Base-by-base conservation (phyloP, 1,140 invertebrate genomes). In the Bursaphelenchus mucronatus region DNA sequence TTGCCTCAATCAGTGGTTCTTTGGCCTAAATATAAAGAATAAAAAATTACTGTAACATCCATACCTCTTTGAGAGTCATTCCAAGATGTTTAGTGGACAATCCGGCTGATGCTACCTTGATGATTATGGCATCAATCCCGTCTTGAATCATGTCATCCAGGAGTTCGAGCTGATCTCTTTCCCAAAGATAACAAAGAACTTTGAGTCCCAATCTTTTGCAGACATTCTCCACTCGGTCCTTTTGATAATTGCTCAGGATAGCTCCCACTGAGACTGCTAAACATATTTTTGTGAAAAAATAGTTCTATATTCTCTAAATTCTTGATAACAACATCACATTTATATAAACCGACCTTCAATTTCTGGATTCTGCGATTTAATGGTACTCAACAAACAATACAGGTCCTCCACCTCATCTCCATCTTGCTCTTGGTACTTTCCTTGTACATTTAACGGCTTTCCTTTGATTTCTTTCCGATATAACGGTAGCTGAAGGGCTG, bases 341-440 rank as follows among this genome's bases (percentile, higher is more conserved):
- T 43, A 44, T 2, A 17, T 39, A 44, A 40, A 17, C 19, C 30
- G 39, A 44, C 66, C 82, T 84, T 70, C 57, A 51, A 80, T 64
- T 57, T 78, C 72, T 10, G 74, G 72, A 57, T 76, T 65, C n/a
- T 66, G 17, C 40, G 91, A 89, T 86, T 92, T 92, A 43, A 97
- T 86, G 83, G 87, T 87, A 75, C 86, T 84, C 41, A 99, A 83
- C 39, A 98, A 86, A 66, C 87, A 85, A 82, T 88, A 96, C 19
- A 99, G 85, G 86, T 98, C 95, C 84, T 99, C 96, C n/a, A 98
- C 95, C 86, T 99, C 95, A 87, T 98, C 96, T 79, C 89, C 87
- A 53, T 88, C 87, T 44, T 88, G 90, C 64, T 88, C 88, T 52
- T 86, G 84, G 84, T 98, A 97, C 73, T 90, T 87, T 84, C 88